Conservation (phyloP, 2,113 vertebrate genomes). For the Ctenomys sociabilis region DNA sequence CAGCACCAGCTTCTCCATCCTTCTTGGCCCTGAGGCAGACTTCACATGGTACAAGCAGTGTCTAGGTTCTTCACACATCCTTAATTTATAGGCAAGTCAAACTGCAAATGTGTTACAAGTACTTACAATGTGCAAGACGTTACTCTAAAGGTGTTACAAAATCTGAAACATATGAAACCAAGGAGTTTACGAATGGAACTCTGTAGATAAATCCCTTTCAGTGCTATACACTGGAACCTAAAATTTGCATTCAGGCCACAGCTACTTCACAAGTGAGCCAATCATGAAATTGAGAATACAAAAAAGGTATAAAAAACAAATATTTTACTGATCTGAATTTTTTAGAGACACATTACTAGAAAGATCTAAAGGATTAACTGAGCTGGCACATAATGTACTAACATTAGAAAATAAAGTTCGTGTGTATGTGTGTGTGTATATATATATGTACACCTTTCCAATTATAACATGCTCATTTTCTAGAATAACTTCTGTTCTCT, state of each 20-base stretch:
- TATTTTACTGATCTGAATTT: not conserved
- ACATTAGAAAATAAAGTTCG: not conserved
- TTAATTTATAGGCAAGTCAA: not conserved
- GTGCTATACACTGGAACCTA: not conserved
- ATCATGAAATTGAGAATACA: not conserved
- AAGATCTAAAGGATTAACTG: not conserved
- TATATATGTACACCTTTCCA: not conserved
- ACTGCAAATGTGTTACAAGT: not conserved
- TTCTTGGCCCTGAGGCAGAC: not conserved
- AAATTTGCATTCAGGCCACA: not conserved
- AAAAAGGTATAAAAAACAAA: not conserved
- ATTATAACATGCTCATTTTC: not conserved
- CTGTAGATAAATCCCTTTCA: not conserved
- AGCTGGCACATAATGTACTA: not conserved
- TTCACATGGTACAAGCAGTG: not conserved
- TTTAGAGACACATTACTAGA: not conserved
- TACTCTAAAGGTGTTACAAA: not conserved
- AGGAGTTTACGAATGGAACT: not conserved
- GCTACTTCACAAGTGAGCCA: constrained; percentile 27
- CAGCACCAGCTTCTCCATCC: no score
- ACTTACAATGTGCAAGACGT: not conserved
- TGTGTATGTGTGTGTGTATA: no score
- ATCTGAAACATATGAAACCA: not conserved
- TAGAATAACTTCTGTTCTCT: not conserved
- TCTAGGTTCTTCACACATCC: not conserved